Evolutionary conservation across 2,888 invertebrate species (phyloP), one percentile per base, ranked within the genome.

Genomic region (Cryptus viduatorius): DNA sequence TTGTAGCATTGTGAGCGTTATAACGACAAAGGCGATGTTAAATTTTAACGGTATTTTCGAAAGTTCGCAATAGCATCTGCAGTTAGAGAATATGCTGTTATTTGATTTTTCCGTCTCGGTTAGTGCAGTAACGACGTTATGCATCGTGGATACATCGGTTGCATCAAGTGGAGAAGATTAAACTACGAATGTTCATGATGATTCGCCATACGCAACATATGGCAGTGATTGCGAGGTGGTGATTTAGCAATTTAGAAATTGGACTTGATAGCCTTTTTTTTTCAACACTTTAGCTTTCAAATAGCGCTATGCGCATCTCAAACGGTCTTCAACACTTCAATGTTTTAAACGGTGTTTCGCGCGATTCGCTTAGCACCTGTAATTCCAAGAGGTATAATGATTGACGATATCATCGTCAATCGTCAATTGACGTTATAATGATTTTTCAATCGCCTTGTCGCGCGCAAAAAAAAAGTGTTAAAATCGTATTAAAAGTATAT

Each of bases 231-330:
- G 7, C 31, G n/a, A 31, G 61, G 29, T 61, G 61, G 31, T 14
- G 31, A 61, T 61, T 31, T 61, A 4, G 61, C 61, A 61, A 61
- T 61, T 61, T 61, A 31, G 31, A 29, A 29, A 61, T 61, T 10
- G 29, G 61, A 31, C 31, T 14, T 14, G 12, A 29, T 14, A 61
- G 61, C 7, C 7, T 5, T 31, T 2, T n/a, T 61, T 61, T 8
- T 61, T 29, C 31, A 1, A 14, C 61, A 14, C 61, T 7, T 59
- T 29, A 61, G 29, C 14, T 14, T 4, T 31, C 7, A 14, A 10
- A 8, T 4, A 12, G 10, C 56, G 16, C 24, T 56, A 4, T 1
- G 1, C 10, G 24, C 56, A 10, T 19, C 19, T 53, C 56, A 24
- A 56, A 24, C 3, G 0, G 14, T 14, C 31, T 61, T 61, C 31